A percentile compares a stretch with the other conserved stretches of the same genome.
Evolutionary conservation across 2,797 vertebrate genomes (phyloP).

Genomic region (Aeoliscus strigatus): DNA sequence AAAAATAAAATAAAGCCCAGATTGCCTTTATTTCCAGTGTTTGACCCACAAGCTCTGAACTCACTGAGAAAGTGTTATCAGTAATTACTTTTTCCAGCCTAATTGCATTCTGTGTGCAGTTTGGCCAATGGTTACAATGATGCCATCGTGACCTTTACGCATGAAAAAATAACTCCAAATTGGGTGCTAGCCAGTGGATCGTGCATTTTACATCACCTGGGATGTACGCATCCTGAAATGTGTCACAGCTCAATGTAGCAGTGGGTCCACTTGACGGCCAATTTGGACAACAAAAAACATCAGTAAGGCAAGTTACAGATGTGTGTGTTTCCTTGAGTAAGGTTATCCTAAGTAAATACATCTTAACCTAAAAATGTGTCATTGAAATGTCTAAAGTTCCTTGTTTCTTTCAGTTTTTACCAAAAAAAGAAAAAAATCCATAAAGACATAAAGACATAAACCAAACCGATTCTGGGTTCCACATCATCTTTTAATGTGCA

Average conservation of each 20-base stretch:
- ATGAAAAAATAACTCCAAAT: constrained; percentile 38
- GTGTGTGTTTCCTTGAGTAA: too few relatives aligned
- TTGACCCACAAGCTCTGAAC: constrained; percentile 1
- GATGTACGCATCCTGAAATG: constrained; percentile 25
- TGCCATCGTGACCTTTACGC: constrained; percentile 58
- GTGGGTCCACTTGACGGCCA: not conserved
- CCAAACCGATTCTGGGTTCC: too few relatives aligned
- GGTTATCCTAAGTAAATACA: too few relatives aligned
- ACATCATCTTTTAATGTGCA: too few relatives aligned
- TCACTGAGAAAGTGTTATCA: constrained; percentile 19
- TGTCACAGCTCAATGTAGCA: constrained; percentile 22
- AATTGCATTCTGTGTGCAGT: constrained; percentile 17
- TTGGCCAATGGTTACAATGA: constrained; percentile 42
- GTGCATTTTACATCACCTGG: constrained; percentile 34
- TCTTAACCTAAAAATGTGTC: too few relatives aligned
- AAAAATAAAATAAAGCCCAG: not conserved
- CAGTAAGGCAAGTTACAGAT: not conserved
- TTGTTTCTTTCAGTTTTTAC: too few relatives aligned
- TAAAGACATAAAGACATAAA: too few relatives aligned
- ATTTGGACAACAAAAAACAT: constrained; percentile 4
- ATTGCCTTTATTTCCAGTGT: not conserved
- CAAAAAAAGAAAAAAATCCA: too few relatives aligned
- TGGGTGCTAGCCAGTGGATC: constrained; percentile 42
- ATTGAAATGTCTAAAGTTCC: too few relatives aligned
- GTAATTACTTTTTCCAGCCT: constrained; percentile 18